These are phyloP conservation scores for Oikopleura vanhoeffeni DNA, from an alignment of 23 tunicate species.

Conservation along the genomic window DNA sequence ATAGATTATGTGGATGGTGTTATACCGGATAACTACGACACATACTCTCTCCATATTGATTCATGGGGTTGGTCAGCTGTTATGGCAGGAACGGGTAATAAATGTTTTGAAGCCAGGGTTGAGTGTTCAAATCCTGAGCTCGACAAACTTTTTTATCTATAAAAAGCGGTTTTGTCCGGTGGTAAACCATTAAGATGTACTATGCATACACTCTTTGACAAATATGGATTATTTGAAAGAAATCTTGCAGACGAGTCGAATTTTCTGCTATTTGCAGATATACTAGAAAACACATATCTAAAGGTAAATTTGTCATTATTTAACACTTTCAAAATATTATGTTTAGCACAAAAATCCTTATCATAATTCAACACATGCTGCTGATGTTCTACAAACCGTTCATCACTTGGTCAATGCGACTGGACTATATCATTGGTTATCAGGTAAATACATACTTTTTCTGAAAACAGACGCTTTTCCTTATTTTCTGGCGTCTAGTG, in stretches of 20 bases:
- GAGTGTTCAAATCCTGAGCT: too few species aligned
- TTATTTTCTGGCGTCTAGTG: too few species aligned
- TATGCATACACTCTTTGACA: neutral
- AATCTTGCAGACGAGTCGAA: neutral
- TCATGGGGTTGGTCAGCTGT: constrained; percentile 11
- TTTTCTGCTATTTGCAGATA: neutral
- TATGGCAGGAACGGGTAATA: too few species aligned
- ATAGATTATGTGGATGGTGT: neutral
- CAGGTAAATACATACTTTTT: too few species aligned
- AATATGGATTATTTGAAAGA: neutral
- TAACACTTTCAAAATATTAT: too few species aligned
- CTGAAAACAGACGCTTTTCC: too few species aligned
- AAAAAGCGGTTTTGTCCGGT: neutral
- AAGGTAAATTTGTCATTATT: neutral
- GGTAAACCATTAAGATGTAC: neutral
- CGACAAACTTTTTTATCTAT: too few species aligned
- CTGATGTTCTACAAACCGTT: constrained; percentile 14
- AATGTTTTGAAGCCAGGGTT: too few species aligned
- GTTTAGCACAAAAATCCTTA: neutral
- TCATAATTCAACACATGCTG: constrained; percentile 11
- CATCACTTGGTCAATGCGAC: neutral
- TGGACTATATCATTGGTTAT: neutral
- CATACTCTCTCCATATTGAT: neutral
- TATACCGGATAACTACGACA: neutral
- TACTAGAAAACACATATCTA: neutral